A percentile compares a stretch with the other conserved stretches of the same genome.
These are phyloP conservation scores for Falco novaeseelandiae DNA, from an alignment of 2,797 vertebrate genomes.

Conservation along the genomic window DNA sequence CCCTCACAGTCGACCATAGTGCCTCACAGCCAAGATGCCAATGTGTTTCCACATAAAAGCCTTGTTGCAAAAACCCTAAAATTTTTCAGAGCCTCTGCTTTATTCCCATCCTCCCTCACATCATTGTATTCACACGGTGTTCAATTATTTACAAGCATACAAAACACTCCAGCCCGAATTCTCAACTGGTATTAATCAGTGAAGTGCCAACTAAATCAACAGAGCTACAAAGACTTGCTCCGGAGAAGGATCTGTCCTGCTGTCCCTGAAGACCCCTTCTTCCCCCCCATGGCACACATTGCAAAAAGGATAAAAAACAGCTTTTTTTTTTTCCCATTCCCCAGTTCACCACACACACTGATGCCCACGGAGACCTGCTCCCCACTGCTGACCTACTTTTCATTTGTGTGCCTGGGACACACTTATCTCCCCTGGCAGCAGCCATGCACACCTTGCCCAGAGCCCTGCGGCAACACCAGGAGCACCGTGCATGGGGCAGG, in stretches of 20 bases:
- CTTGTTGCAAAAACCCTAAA: background rate
- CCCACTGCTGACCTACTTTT: constrained; percentile 29
- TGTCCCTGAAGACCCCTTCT: background rate
- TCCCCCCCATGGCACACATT: background rate
- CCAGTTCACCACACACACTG: background rate
- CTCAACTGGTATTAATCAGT: constrained; percentile 37
- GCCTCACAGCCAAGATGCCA: constrained; percentile 24
- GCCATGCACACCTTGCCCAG: background rate
- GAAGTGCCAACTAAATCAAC: constrained; percentile 35
- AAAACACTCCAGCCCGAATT: constrained; percentile 31
- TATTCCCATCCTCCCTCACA: constrained; percentile 28
- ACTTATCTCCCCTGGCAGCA: background rate
- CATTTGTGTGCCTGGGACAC: background rate
- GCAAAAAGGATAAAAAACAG: background rate
- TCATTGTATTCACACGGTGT: constrained; percentile 26
- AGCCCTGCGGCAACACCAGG: background rate
- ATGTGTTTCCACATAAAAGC: constrained; percentile 31
- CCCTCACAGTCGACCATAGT: background rate
- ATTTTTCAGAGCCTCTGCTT: constrained; percentile 20
- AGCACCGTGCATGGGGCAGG: background rate
- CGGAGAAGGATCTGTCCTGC: background rate
- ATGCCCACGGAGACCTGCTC: background rate
- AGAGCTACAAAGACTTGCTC: background rate
- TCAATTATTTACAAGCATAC: constrained; percentile 64
- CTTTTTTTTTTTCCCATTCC: background rate